Percentiles rank a stretch among this genome's conserved stretches.
Conservation (phyloP, 2,797 vertebrate species). For the Fistularia commersonii region DNA sequence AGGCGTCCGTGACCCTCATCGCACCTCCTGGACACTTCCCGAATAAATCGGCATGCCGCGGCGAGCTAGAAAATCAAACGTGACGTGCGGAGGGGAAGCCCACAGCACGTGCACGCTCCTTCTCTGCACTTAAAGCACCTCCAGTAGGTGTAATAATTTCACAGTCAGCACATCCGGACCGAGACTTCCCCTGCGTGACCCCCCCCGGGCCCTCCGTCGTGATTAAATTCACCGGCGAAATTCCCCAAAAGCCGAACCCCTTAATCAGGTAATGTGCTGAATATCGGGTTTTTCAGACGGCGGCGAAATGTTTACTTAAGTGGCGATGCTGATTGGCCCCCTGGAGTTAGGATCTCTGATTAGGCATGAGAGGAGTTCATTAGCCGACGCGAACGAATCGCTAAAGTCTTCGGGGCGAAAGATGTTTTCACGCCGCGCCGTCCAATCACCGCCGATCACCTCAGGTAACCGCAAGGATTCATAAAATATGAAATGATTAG, state of each 20-base stretch:
- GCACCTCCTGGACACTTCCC: too few relatives aligned
- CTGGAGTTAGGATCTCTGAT: conserved; percentile 62
- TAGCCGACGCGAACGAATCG: conserved; percentile 51
- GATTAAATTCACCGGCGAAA: conserved; percentile 30
- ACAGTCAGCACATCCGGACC: not conserved
- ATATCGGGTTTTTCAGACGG: conserved; percentile 36
- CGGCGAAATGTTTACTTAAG: conserved; percentile 46
- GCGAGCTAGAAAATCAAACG: too few relatives aligned
- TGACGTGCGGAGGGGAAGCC: too few relatives aligned
- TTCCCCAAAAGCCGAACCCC: conserved; percentile 14
- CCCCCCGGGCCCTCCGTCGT: conserved; percentile 13
- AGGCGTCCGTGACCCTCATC: too few relatives aligned
- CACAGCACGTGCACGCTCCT: not conserved
- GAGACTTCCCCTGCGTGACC: conserved; percentile 12
- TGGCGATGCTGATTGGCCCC: conserved; percentile 44
- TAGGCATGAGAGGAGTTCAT: conserved; percentile 66
- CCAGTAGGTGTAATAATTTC: conserved; percentile 1
- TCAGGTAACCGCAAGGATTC: conserved; percentile 45
- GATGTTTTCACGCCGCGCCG: conserved; percentile 47
- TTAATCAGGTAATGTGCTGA: conserved; percentile 54
- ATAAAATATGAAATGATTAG: conserved; percentile 57
- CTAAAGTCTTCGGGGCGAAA: conserved; percentile 52
- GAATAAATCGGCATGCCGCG: too few relatives aligned
- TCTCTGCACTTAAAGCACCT: not conserved
- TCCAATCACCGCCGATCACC: conserved; percentile 46